Evolutionary conservation across 2,113 vertebrate species (phyloP), one percentile per base, ranked within the genome.

Genomic region (Chroicocephalus ridibundus): DNA sequence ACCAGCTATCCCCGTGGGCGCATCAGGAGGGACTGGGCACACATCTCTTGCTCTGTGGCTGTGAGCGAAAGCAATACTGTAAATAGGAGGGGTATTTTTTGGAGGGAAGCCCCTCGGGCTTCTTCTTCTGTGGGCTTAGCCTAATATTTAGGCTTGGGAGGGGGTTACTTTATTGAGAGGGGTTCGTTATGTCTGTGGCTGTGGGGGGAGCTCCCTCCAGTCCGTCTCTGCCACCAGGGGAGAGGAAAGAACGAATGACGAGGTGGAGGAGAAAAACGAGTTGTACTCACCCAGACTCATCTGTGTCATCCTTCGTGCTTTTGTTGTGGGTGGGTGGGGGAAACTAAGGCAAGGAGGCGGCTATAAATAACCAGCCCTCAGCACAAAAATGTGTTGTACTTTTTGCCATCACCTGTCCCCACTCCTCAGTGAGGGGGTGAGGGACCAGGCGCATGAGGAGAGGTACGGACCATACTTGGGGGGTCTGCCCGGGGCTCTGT

Each of bases 111-210:
- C 65, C 65, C 46, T 86, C 0, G 2, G 90, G 64, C 57, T 94
- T 90, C 24, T 72, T 88, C 36, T 96, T 94, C 47, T 92, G 84
- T 84, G 77, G 77, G 49, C 55, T 90, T 38, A 87, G 91, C 88
- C 96, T 97, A 96, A 97, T 97, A 97, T 97, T 97, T 97, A 97
- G 97, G 97, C 88, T 86, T 74, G 78, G 26, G 55, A 72, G 1
- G 9, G 46, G 77, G 60, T 82, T 94, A 82, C 54, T 93, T 96
- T 92, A 54, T 88, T 83, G 68, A 90, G 65, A 86, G 82, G 72
- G 58, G 38, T 93, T 96, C 3, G 10, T 94, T 84, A 52, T 82
- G 91, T 77, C 32, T 68, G 55, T 54, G 70, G 40, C n/a, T 90
- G 75, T 61, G 44, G 22, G 34, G 55, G 74, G 49, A 62, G n/a